Evolutionary conservation across 2,888 invertebrate species (phyloP), one percentile per base, ranked within the genome.

Genomic region (Octodonta nipae): DNA sequence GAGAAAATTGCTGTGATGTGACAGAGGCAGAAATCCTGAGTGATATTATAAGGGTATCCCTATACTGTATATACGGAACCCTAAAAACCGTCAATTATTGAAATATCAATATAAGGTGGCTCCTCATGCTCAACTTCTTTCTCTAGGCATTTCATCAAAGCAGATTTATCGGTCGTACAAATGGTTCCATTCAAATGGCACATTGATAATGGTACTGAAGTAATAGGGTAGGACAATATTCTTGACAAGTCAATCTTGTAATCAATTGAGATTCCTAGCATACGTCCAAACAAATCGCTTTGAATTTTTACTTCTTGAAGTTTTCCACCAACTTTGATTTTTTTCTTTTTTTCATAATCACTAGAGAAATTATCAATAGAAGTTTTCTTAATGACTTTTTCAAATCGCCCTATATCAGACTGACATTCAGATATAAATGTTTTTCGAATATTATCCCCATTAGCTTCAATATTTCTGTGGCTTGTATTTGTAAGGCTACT

Each of bases 81-180:
- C 5, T 6, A 26, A 32, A 32, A 32, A 6, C 52, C 54, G 45
- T 58, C 54, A 34, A 53, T 41, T 25, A 56, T 33, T 7, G 47
- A 14, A 15, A 50, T 33, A 42, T 55, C 47, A n/a, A 38, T 39
- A 4, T 26, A 15, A 15, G 11, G 4, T 27, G 50, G 45, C 15
- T 35, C 13, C 5, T 41, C 13, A 20, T 33, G 33, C 12, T 38
- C 13, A 12, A 26, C 26, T 20, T 26, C 32, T 20, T 42, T 35
- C 25, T 49, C 47, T 7, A 49, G 33, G 26, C 15, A 36, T 36
- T 47, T 46, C 26, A 45, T 30, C 22, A 49, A 20, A n/a, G 35
- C 25, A 10, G 47, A 42, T 37, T 53, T 53, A 20, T 45, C 33
- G 11, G 49, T 53, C 29, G 51, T 50, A 36, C 42, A 40, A 35